phyloP scores from a whole-genome alignment of 2,113 vertebrate genomes.

The Nerophis lumbriciformis region DNA sequence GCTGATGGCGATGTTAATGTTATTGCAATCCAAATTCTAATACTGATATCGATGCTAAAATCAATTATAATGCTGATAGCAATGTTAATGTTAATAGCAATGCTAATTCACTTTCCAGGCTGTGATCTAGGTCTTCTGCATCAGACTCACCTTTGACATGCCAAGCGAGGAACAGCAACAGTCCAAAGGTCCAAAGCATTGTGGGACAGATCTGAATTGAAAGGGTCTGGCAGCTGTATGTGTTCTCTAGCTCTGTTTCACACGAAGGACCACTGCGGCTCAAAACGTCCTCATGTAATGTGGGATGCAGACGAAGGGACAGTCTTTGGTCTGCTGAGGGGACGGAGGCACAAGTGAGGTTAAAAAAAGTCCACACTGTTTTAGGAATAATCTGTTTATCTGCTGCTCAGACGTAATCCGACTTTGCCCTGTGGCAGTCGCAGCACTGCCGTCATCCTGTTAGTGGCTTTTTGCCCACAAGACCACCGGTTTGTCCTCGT shows the following conservation, averaged over 20 bases:
- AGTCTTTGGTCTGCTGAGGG: slow-evolving; percentile 1
- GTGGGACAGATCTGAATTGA: slow-evolving; percentile 28
- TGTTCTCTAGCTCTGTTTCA: slow-evolving; percentile 39
- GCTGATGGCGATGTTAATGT: too few species aligned
- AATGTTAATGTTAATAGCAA: too few species aligned
- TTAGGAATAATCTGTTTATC: slow-evolving; percentile 91
- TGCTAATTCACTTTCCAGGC: background rate
- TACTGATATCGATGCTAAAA: too few species aligned
- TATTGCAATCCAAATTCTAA: too few species aligned
- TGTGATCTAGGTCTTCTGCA: background rate
- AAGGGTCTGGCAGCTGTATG: background rate
- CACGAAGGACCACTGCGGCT: background rate
- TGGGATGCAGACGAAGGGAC: slow-evolving; percentile 3
- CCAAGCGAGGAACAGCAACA: slow-evolving; percentile 69
- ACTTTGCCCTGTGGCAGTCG: slow-evolving; percentile 74
- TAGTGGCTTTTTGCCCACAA: slow-evolving; percentile 76
- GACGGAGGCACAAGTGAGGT: slow-evolving; percentile 54
- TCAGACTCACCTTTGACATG: slow-evolving; percentile 77
- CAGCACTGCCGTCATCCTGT: slow-evolving; percentile 81
- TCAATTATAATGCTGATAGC: too few species aligned
- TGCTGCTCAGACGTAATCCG: slow-evolving; percentile 89
- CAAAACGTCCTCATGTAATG: slow-evolving; percentile 5
- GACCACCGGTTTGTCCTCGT: too few species aligned
- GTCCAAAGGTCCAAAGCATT: slow-evolving; percentile 76
- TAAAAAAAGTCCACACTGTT: slow-evolving; percentile 73